Percentiles rank a stretch among this genome's conserved stretches.
Conservation (phyloP, 2,797 vertebrate species). For the Coregonus sp. region DNA sequence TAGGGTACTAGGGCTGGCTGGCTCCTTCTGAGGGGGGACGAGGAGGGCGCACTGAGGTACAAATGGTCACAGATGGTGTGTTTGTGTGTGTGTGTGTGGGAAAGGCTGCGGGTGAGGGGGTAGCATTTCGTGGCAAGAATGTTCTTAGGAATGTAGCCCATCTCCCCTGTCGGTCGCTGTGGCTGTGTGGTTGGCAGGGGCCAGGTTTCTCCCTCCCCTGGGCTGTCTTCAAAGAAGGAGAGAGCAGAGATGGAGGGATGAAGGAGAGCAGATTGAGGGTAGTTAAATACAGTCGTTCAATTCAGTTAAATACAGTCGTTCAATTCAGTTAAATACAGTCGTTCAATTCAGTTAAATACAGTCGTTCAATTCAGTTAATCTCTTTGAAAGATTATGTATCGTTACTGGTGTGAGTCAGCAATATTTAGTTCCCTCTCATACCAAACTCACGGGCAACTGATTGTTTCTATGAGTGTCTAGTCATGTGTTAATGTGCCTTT, state of each 20-base stretch:
- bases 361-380: no score
- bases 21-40: neutral
- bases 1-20: constrained; percentile 43
- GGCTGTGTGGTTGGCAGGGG: constrained; percentile 14
- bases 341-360: no score
- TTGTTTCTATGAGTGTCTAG: no score
- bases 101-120: constrained; percentile 3
- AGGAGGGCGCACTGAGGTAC: constrained; percentile 39
- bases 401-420: neutral
- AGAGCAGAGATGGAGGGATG: no score
- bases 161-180: constrained; percentile 26
- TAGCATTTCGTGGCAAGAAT: constrained; percentile 29
- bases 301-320: no score
- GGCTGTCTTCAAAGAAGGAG: constrained; percentile 34
- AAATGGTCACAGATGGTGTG: constrained; percentile 53
- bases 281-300: no score
- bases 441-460: neutral
- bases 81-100: constrained; percentile 22
- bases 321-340: no score
- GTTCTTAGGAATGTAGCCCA: constrained; percentile 31
- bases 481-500: no score
- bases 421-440: neutral
- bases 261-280: no score
- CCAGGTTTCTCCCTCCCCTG: constrained; percentile 40
- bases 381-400: no score